A percentile compares a stretch with the other conserved stretches of the same genome.
Evolutionary conservation across 2,888 invertebrate species (phyloP).

Genomic region (Drosophila tanythrix): DNA sequence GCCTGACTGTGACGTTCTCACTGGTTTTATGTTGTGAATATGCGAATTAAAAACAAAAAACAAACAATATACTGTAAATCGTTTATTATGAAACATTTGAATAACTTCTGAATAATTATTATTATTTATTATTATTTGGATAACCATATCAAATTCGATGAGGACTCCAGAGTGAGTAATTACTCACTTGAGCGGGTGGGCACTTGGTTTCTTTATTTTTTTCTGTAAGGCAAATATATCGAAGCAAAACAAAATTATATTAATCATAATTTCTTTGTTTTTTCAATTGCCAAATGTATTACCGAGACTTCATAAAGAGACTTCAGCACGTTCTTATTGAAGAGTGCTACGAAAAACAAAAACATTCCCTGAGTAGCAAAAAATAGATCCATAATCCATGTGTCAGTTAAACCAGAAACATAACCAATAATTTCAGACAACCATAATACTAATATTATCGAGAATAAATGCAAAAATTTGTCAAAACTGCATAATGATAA

Average conservation of each 20-base stretch:
- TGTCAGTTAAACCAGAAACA: conserved; percentile 75
- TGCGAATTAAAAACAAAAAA: too few relatives aligned
- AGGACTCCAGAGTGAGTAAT: not conserved
- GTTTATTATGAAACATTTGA: too few relatives aligned
- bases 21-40: too few relatives aligned
- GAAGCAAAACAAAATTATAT: not conserved
- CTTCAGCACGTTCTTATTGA: conserved; percentile 43
- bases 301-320: conserved; percentile 46
- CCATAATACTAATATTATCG: conserved; percentile 94
- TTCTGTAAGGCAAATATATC: not conserved
- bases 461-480: conserved; percentile 90
- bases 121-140: too few relatives aligned
- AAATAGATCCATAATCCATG: conserved; percentile 2
- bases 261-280: not conserved
- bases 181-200: not conserved
- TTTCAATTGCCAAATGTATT: not conserved
- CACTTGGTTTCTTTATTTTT: not conserved
- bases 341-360: conserved; percentile 52
- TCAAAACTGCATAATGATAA: conserved; percentile 87
- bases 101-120: too few relatives aligned
- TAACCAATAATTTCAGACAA: conserved; percentile 91
- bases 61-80: too few relatives aligned
- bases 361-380: conserved; percentile 53
- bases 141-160: not conserved
- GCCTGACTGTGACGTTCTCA: too few relatives aligned